A percentile compares a stretch with the other conserved stretches of the same genome.
Conservation (phyloP, 2,113 vertebrate genomes). For the Protomyctophum bolini region DNA sequence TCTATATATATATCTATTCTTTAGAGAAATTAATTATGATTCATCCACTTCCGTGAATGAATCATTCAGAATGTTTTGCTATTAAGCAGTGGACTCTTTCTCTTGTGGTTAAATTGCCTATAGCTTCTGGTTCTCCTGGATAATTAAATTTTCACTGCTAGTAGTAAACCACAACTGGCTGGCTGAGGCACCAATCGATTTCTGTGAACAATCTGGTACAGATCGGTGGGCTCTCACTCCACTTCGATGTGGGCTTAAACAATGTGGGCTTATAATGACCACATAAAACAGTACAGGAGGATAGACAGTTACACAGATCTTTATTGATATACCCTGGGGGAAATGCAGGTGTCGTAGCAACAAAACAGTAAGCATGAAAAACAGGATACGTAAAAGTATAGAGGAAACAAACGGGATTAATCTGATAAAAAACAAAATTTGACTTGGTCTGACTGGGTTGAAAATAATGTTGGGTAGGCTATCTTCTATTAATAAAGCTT, state of each 20-base stretch:
- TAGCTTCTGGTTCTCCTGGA: background rate
- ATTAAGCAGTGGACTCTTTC: background rate
- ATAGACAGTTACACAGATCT: background rate
- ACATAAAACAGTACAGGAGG: slow-evolving; percentile 1
- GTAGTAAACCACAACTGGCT: background rate
- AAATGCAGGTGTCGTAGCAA: background rate
- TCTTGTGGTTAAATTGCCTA: background rate
- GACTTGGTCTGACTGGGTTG: too few species aligned
- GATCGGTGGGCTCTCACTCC: background rate
- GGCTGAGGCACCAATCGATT: background rate
- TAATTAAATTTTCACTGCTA: background rate
- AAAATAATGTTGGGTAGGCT: too few species aligned
- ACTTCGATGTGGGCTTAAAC: background rate
- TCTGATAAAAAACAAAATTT: background rate
- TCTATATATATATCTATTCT: too few species aligned
- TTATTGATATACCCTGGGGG: background rate
- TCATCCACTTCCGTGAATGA: background rate
- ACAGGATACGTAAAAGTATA: too few species aligned
- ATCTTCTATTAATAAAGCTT: background rate
- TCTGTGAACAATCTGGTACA: slow-evolving; percentile 2
- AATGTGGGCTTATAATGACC: too few species aligned
- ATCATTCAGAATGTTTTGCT: background rate
- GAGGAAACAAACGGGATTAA: background rate
- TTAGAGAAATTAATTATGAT: too few species aligned
- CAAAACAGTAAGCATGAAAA: too few species aligned